A percentile compares a stretch with the other conserved stretches of the same genome.
phyloP scores from a whole-genome alignment of 1,140 invertebrate genomes.

The Cotesia typhae region DNA sequence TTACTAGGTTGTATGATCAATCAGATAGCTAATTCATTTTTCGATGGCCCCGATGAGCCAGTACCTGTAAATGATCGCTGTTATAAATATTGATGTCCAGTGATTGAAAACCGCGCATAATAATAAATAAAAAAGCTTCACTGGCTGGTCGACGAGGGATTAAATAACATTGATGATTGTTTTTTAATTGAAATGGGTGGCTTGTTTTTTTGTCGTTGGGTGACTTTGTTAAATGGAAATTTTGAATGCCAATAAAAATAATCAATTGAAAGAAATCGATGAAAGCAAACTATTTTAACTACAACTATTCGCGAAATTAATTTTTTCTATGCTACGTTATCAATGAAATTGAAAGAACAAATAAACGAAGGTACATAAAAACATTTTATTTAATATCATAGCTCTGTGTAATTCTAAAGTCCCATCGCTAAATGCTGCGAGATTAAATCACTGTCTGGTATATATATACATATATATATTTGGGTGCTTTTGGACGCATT shows the following conservation, averaged over 20 bases:
- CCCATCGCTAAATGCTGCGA: too few relatives aligned
- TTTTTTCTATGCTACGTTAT: not conserved
- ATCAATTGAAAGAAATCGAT: not conserved
- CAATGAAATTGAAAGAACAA: conserved; percentile 7
- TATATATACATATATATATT: too few relatives aligned
- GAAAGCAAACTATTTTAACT: conserved; percentile 6
- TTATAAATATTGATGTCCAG: conserved; percentile 18
- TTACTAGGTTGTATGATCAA: not conserved
- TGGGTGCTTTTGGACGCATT: too few relatives aligned
- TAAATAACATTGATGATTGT: conserved; percentile 18
- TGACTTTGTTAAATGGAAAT: conserved; percentile 10
- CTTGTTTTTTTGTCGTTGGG: conserved; percentile 9
- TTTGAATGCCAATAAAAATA: conserved; percentile 5
- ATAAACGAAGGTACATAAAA: not conserved
- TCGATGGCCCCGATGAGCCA: not conserved
- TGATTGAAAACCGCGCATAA: conserved; percentile 19
- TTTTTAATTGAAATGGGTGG: conserved; percentile 20
- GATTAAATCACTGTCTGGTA: too few relatives aligned
- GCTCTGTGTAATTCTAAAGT: too few relatives aligned
- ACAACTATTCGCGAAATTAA: not conserved
- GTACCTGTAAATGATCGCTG: conserved; percentile 11
- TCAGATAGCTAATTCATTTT: conserved; percentile 10
- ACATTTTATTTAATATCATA: not conserved
- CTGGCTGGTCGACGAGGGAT: not conserved
- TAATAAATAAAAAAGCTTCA: conserved; percentile 3